Base-by-base conservation (phyloP, 2,888 invertebrate species). In the Fabriciana adippe region DNA sequence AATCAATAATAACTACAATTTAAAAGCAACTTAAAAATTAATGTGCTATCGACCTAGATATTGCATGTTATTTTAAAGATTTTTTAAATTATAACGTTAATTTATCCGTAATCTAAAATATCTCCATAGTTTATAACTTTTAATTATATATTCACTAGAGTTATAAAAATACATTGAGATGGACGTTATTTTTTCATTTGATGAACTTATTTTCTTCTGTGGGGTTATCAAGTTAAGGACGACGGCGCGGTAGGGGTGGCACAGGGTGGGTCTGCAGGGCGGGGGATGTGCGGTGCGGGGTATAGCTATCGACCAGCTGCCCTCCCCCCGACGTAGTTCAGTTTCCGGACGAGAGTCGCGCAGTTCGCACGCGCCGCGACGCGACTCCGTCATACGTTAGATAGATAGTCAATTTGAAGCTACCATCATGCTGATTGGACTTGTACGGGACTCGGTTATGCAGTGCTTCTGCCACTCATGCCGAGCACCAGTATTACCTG, bases 401-500 rank as follows among this genome's bases (percentile, higher is more conserved):
- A 90, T 89, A 92, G 92, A 89, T 89, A 92, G 92, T 87, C 84
- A 85, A 90, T 87, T 88, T 79, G 78, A 81, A 88, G 79, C 79
- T 85, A 82, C 85, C 89, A 90, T 81, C 88, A 97, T 97, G 97
- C 93, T 97, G 94, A 97, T 97, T 94, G 96, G 96, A 89, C 95
- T 97, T 84, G 97, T 97, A 88, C 96, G 97, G 92, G 97, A 97
- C 92, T 97, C 97, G 88, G 97, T 97, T 89, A 95, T 97, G 95
- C 96, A 97, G 95, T 97, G 97, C 94, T 97, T 97, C 94, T 97
- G 97, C 94, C 97, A 97, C 93, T 96, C 97, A 91, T 97, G 97
- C 95, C 96, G 97, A 88, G 96, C 96, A 81, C 97, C 97, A 77
- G 93, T 94, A 80, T 88, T 96, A 84, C 95, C 96, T 85, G 94